Conservation (phyloP, 1,140 invertebrate genomes). For the Microplitis demolitor region DNA sequence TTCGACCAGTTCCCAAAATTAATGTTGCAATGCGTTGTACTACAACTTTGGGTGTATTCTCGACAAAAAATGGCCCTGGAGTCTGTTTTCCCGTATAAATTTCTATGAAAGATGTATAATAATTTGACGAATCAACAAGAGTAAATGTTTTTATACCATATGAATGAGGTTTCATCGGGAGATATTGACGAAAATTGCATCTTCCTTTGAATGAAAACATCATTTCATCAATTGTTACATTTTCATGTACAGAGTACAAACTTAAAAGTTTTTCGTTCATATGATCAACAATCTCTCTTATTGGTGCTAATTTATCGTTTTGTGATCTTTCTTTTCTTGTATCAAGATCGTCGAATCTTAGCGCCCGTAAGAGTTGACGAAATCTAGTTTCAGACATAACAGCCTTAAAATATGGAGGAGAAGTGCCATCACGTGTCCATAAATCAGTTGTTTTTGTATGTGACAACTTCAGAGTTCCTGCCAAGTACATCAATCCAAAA, state of each 20-base stretch:
- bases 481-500: background rate
- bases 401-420: background rate
- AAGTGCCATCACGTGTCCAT: background rate
- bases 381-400: background rate
- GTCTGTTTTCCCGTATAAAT: background rate
- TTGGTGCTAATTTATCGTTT: background rate
- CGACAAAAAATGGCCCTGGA: background rate
- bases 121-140: too few species aligned
- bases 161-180: background rate
- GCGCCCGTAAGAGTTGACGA: background rate
- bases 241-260: background rate
- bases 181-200: background rate
- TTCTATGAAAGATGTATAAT: background rate
- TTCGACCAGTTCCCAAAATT: background rate
- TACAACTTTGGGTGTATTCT: background rate
- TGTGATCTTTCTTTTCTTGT: background rate
- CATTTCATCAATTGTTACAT: background rate
- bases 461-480: background rate
- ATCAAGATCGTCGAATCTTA: background rate
- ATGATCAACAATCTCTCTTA: background rate
- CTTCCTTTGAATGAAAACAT: background rate
- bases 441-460: background rate
- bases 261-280: background rate
- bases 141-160: background rate
- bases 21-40: background rate